Conservation (phyloP, 2,113 vertebrate genomes). For the Panurus biarmicus region DNA sequence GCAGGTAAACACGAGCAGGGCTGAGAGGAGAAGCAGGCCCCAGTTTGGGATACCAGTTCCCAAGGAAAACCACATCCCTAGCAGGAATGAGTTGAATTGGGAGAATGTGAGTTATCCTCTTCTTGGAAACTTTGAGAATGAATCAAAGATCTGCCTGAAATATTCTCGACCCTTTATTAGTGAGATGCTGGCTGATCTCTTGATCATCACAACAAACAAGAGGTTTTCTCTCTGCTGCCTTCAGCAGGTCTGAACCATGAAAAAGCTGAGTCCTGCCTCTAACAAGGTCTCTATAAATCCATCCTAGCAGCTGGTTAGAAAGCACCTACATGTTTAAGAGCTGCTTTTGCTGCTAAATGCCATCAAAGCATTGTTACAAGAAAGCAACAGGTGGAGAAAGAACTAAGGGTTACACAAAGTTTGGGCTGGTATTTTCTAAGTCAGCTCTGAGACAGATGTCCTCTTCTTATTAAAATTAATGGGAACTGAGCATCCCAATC, state of each 20-base stretch:
- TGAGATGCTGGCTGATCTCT: not conserved
- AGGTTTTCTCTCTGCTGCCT: not conserved
- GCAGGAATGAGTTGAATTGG: not conserved
- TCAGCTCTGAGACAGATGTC: constrained; percentile 37
- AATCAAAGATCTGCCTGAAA: not conserved
- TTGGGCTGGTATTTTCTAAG: constrained; percentile 52
- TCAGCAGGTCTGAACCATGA: not conserved
- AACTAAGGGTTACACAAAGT: constrained; percentile 27
- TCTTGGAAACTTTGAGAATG: not conserved
- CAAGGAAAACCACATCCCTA: not conserved
- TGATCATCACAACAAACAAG: not conserved
- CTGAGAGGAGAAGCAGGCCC: not conserved
- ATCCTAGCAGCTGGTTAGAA: not conserved
- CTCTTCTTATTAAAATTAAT: constrained; percentile 54
- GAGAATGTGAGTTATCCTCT: not conserved
- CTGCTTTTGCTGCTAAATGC: not conserved
- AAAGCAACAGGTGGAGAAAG: constrained; percentile 4
- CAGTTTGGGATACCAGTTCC: not conserved
- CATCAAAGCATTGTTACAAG: not conserved
- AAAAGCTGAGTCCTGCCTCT: not conserved
- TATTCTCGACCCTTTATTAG: not conserved
- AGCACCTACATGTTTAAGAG: not conserved
- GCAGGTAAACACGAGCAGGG: not conserved
- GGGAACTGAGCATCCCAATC: not conserved
- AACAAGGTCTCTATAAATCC: not conserved